These are phyloP conservation scores for Avahi laniger DNA, from an alignment of 2,797 vertebrate species.

Conservation along the genomic window DNA sequence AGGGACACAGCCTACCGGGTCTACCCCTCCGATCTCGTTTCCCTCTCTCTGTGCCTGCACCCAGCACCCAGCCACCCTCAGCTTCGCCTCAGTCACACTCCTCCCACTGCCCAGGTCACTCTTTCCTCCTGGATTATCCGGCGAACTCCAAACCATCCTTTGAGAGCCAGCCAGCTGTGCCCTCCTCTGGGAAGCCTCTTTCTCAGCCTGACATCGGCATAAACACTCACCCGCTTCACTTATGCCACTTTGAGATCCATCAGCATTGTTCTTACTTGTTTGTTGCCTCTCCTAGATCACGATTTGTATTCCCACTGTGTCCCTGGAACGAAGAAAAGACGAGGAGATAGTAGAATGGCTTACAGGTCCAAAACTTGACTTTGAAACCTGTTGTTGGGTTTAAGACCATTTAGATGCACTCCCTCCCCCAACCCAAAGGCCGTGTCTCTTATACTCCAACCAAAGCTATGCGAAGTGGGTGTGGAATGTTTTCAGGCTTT, in stretches of 20 bases:
- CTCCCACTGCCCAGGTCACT: neutral
- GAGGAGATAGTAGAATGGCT: neutral
- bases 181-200: neutral
- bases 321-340: neutral
- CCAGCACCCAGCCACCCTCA: neutral
- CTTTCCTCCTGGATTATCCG: neutral
- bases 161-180: too few species aligned
- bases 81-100: neutral
- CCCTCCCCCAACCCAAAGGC: neutral
- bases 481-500: neutral
- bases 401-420: neutral
- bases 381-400: neutral
- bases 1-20: neutral
- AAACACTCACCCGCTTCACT: neutral
- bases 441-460: neutral
- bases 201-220: neutral
- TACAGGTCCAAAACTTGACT: neutral
- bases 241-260: neutral
- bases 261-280: neutral
- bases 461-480: conserved; percentile 28
- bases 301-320: neutral
- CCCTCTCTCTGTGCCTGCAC: neutral
- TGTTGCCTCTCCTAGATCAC: neutral
- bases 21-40: neutral
- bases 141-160: neutral